Conservation (phyloP, 2,888 invertebrate species). For the Formica aserva region DNA sequence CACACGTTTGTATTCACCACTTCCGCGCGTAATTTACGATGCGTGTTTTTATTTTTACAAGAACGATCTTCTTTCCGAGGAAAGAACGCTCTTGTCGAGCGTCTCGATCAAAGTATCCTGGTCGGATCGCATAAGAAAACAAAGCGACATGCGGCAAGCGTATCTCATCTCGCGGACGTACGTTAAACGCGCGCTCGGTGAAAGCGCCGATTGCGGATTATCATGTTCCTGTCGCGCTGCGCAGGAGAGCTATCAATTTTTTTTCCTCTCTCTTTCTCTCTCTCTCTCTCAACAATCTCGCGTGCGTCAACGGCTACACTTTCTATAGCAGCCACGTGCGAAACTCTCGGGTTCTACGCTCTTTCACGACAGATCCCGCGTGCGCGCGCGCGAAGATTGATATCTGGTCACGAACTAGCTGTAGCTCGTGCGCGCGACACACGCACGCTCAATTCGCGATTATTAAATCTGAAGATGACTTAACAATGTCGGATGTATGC, state of each 20-base stretch:
- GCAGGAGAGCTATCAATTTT: conserved; percentile 50
- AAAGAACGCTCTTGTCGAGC: neutral
- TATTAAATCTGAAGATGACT: conserved; percentile 67
- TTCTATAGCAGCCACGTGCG: conserved; percentile 60
- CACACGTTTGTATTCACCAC: neutral
- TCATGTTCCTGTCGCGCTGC: conserved; percentile 46
- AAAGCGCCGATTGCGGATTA: conserved; percentile 57
- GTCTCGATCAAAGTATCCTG: neutral
- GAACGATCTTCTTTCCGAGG: neutral
- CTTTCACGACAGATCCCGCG: conserved; percentile 66
- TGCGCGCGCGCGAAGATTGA: conserved; percentile 47
- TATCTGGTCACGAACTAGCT: conserved; percentile 58
- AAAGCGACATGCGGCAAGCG: neutral
- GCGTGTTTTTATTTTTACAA: neutral
- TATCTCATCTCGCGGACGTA: conserved; percentile 28
- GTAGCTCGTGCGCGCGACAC: conserved; percentile 48
- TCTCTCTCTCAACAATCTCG: conserved; percentile 56
- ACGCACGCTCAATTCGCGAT: conserved; percentile 61
- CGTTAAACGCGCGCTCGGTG: conserved; percentile 37
- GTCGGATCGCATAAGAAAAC: conserved; percentile 27
- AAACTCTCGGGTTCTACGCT: conserved; percentile 56
- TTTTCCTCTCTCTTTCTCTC: conserved; percentile 20
- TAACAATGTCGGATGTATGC: conserved; percentile 17
- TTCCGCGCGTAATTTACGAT: neutral
- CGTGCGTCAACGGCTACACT: conserved; percentile 57